Conservation (phyloP, 1,140 invertebrate genomes). For the Drosophila simulans region DNA sequence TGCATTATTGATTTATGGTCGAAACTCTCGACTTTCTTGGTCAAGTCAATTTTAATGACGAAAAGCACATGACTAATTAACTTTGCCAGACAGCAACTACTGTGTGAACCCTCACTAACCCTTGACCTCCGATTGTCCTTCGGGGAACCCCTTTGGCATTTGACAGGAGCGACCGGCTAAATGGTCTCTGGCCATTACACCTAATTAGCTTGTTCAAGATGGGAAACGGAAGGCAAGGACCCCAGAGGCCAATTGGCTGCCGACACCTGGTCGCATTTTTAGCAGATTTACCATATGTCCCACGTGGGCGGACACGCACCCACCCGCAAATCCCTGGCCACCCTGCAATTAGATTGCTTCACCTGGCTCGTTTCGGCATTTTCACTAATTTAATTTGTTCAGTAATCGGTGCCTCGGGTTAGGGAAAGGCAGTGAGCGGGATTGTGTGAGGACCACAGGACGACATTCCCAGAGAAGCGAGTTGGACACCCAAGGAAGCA, state of each 20-base stretch:
- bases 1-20: slow-evolving; percentile 2
- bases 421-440: slow-evolving; percentile 5
- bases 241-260: slow-evolving; percentile 47
- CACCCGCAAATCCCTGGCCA: slow-evolving; percentile 8
- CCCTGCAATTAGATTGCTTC: slow-evolving; percentile 70
- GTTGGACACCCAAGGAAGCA: slow-evolving; percentile 31
- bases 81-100: slow-evolving; percentile 17
- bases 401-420: slow-evolving; percentile 59
- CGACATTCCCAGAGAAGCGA: slow-evolving; percentile 11
- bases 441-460: slow-evolving; percentile 24
- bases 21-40: neutral
- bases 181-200: slow-evolving; percentile 60
- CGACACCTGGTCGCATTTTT: slow-evolving; percentile 56
- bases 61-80: slow-evolving; percentile 37
- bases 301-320: slow-evolving; percentile 12
- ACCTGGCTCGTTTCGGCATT: slow-evolving; percentile 59
- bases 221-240: slow-evolving; percentile 15
- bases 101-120: slow-evolving; percentile 17
- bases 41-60: slow-evolving; percentile 21
- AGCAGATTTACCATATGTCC: slow-evolving; percentile 48
- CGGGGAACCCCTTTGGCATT: slow-evolving; percentile 33
- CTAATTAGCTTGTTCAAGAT: slow-evolving; percentile 74
- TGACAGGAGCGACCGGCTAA: slow-evolving; percentile 19
- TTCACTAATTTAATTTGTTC: slow-evolving; percentile 77
- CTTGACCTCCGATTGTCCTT: slow-evolving; percentile 44